Conservation (phyloP, 2,797 vertebrate genomes). For the Enteromius treurensis region DNA sequence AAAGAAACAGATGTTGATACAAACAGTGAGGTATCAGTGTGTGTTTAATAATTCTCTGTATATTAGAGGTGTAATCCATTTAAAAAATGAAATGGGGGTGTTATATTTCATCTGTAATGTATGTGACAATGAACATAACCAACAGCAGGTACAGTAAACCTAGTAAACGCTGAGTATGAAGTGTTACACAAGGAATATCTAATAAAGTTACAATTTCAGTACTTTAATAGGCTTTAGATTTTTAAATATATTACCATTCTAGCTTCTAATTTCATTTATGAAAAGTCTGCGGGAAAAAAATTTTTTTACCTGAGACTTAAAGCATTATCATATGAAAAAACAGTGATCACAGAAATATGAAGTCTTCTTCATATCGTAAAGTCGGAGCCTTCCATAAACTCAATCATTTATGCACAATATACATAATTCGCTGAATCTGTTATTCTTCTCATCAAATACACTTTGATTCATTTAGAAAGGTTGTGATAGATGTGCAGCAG, state of each 20-base stretch:
- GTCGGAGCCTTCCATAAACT: background rate
- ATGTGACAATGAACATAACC: background rate
- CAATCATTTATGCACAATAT: background rate
- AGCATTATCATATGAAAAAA: background rate
- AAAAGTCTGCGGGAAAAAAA: background rate
- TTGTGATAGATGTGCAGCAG: background rate
- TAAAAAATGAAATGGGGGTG: background rate
- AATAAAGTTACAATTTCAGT: background rate
- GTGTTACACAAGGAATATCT: background rate
- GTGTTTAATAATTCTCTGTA: constrained; percentile 2
- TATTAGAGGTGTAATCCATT: constrained; percentile 1
- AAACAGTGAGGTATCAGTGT: constrained; percentile 36
- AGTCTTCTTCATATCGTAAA: background rate
- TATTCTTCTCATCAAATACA: constrained; percentile 27
- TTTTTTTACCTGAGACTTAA: background rate
- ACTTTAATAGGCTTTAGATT: background rate
- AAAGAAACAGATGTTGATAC: background rate
- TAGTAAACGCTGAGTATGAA: background rate
- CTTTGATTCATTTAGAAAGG: constrained; percentile 13
- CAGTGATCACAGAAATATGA: background rate
- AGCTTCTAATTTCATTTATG: background rate
- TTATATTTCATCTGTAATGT: constrained; percentile 8
- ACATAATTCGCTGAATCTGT: background rate
- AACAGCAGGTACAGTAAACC: background rate
- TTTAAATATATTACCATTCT: background rate